phyloP scores from a whole-genome alignment of 1,140 invertebrate species.

The Ooceraea biroi region DNA sequence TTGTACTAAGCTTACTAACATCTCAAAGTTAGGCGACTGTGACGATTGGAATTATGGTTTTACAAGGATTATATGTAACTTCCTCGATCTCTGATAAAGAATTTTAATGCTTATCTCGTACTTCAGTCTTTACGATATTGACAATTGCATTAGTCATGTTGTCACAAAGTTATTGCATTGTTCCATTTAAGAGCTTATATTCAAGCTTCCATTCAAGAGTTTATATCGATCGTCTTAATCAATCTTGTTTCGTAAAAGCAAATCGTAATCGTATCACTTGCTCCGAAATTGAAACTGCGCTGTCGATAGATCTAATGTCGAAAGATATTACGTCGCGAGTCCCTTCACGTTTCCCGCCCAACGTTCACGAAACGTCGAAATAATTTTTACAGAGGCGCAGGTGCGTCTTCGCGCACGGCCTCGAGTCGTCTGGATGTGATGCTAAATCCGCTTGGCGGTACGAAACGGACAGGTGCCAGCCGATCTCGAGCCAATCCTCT shows the following conservation, averaged over 20 bases:
- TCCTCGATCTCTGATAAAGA: neutral
- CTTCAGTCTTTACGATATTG: neutral
- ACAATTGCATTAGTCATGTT: neutral
- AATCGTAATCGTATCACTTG: neutral
- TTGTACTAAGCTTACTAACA: slow-evolving; percentile 41
- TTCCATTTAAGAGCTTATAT: neutral
- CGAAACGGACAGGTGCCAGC: slow-evolving; percentile 57
- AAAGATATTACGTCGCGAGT: neutral
- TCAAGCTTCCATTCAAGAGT: slow-evolving; percentile 17
- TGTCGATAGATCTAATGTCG: slow-evolving; percentile 12
- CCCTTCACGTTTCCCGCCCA: neutral
- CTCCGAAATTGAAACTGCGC: slow-evolving; percentile 11
- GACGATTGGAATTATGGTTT: slow-evolving; percentile 24
- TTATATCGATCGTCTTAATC: slow-evolving; percentile 8
- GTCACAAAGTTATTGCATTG: slow-evolving; percentile 1
- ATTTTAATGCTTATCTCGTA: neutral
- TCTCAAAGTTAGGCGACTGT: slow-evolving; percentile 32
- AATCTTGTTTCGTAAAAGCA: neutral
- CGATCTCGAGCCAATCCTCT: slow-evolving; percentile 60
- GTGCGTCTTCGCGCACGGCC: slow-evolving; percentile 8
- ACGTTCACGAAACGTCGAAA: neutral
- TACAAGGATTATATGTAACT: neutral
- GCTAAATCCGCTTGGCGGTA: slow-evolving; percentile 62
- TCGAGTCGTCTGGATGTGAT: slow-evolving; percentile 14
- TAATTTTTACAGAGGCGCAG: slow-evolving; percentile 26